Percentiles rank a stretch among this genome's conserved stretches.
Conservation (phyloP, 2,797 vertebrate species). For the Parotocinclus haroldoi region DNA sequence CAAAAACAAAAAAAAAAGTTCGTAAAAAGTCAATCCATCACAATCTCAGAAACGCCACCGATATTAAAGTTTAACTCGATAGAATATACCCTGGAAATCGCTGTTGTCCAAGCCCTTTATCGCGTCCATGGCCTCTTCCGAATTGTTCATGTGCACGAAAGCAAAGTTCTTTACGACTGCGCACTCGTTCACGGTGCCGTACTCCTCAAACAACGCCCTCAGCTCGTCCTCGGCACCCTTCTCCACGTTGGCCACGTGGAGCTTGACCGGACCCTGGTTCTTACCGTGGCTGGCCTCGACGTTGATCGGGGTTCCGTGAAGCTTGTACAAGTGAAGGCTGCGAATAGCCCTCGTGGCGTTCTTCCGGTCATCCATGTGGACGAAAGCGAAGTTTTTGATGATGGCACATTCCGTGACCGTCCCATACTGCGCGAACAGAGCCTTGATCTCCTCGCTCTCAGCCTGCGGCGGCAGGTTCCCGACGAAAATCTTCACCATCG, state of each 20-base stretch:
- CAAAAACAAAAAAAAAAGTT: neutral
- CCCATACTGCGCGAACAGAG: conserved; percentile 71
- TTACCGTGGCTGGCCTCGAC: conserved; percentile 75
- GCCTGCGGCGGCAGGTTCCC: conserved; percentile 74
- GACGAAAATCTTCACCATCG: conserved; percentile 82
- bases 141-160: conserved; percentile 77
- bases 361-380: conserved; percentile 79
- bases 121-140: conserved; percentile 76
- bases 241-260: conserved; percentile 77
- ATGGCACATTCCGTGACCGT: conserved; percentile 76
- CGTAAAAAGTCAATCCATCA: neutral
- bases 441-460: conserved; percentile 70
- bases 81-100: conserved; percentile 74
- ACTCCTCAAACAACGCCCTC: conserved; percentile 71
- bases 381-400: conserved; percentile 78
- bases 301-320: conserved; percentile 73
- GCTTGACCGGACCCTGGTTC: conserved; percentile 72
- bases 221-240: conserved; percentile 70
- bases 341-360: conserved; percentile 75
- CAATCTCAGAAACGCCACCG: too few species aligned
- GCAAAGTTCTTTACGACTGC: conserved; percentile 77
- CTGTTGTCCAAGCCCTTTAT: conserved; percentile 72
- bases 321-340: conserved; percentile 68
- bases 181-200: conserved; percentile 72
- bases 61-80: neutral